A percentile compares a stretch with the other conserved stretches of the same genome.
These are phyloP conservation scores for Oreocharis arfaki DNA, from an alignment of 2,113 vertebrate genomes.

Conservation along the genomic window DNA sequence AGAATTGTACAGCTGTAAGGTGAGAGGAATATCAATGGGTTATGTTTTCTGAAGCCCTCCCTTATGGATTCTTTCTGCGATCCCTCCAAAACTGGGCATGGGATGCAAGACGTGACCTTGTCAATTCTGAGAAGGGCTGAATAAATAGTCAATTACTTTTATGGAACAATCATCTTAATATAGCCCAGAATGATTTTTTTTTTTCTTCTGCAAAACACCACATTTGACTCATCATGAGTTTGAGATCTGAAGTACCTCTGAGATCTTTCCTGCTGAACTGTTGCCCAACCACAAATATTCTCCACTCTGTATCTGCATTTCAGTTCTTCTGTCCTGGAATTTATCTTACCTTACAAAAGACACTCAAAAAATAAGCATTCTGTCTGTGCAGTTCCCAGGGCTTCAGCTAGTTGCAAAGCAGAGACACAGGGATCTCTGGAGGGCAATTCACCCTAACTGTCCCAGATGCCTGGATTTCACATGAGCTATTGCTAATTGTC, in stretches of 20 bases:
- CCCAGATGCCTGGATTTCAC: background rate
- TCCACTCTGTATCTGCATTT: background rate
- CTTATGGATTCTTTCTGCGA: background rate
- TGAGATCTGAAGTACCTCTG: slow-evolving; percentile 7
- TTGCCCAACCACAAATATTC: slow-evolving; percentile 47
- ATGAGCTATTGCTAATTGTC: background rate
- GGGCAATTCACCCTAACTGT: background rate
- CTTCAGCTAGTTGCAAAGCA: background rate
- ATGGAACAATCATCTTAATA: background rate
- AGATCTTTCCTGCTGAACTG: slow-evolving; percentile 24
- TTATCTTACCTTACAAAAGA: slow-evolving; percentile 18
- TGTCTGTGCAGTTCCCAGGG: background rate
- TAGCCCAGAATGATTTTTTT: background rate
- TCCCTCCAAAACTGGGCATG: background rate
- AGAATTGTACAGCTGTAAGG: slow-evolving; percentile 20
- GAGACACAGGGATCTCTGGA: background rate
- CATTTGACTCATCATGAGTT: background rate
- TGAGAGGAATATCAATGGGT: background rate
- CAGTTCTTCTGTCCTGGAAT: background rate
- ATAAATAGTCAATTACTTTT: background rate
- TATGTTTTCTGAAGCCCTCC: slow-evolving; percentile 17
- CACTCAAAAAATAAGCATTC: background rate
- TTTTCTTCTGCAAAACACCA: slow-evolving; percentile 15
- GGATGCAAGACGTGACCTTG: background rate
- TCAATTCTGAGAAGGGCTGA: background rate